A percentile compares a stretch with the other conserved stretches of the same genome.
These are phyloP conservation scores for Cosmopolites sordidus DNA, from an alignment of 2,888 invertebrate genomes.

Conservation along the genomic window DNA sequence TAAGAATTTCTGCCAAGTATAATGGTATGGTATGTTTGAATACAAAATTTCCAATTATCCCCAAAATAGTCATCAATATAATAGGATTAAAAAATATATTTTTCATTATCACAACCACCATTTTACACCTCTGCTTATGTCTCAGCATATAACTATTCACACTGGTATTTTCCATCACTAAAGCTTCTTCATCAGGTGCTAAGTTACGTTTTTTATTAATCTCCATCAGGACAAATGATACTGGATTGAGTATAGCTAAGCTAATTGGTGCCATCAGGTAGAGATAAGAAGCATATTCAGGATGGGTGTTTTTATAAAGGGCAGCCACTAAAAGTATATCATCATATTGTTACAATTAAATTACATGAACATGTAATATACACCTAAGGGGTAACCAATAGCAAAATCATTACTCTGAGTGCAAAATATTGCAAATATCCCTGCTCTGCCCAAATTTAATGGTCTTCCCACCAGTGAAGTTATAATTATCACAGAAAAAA, in stretches of 20 bases:
- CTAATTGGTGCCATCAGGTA: slow-evolving; percentile 94
- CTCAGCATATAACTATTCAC: slow-evolving; percentile 30
- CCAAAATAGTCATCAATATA: slow-evolving; percentile 87
- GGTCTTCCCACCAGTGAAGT: slow-evolving; percentile 78
- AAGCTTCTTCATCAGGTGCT: slow-evolving; percentile 30
- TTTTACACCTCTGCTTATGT: slow-evolving; percentile 40
- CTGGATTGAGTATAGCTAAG: slow-evolving; percentile 84
- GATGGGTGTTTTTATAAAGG: slow-evolving; percentile 78
- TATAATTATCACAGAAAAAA: slow-evolving; percentile 71
- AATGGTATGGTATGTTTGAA: slow-evolving; percentile 76
- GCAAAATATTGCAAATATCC: slow-evolving; percentile 89
- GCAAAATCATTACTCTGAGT: slow-evolving; percentile 98
- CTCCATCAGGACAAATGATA: slow-evolving; percentile 87
- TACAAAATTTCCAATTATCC: slow-evolving; percentile 77
- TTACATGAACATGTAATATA: too few species aligned
- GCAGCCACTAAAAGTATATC: slow-evolving; percentile 76
- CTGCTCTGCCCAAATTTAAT: slow-evolving; percentile 77
- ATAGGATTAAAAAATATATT: slow-evolving; percentile 69
- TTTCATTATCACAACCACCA: slow-evolving; percentile 45
- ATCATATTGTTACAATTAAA: neutral
- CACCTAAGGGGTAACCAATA: slow-evolving; percentile 91
- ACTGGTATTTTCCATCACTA: slow-evolving; percentile 35
- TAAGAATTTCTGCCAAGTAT: slow-evolving; percentile 68
- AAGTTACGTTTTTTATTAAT: slow-evolving; percentile 53
- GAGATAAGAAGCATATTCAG: slow-evolving; percentile 84